These are phyloP conservation scores for Argyrosomus japonicus DNA, from an alignment of 2,113 vertebrate genomes.

Conservation along the genomic window DNA sequence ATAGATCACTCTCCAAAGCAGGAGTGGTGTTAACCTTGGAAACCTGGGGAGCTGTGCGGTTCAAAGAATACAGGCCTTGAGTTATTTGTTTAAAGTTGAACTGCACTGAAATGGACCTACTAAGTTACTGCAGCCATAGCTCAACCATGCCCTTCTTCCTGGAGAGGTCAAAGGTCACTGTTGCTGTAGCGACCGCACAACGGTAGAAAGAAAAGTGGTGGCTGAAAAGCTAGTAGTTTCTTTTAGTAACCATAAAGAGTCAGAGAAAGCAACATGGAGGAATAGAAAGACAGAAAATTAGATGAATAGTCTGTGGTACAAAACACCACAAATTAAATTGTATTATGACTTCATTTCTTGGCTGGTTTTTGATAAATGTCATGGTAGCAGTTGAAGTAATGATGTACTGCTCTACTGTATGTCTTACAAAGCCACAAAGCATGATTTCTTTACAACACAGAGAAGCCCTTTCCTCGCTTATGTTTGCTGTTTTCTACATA, in stretches of 20 bases:
- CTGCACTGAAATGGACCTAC: slow-evolving; percentile 53
- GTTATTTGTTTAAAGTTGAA: slow-evolving; percentile 74
- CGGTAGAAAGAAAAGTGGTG: slow-evolving; percentile 11
- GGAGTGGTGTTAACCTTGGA: slow-evolving; percentile 63
- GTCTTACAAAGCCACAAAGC: slow-evolving; percentile 53
- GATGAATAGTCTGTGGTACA: slow-evolving; percentile 26
- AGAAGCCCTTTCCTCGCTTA: neutral
- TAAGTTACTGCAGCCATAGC: slow-evolving; percentile 59
- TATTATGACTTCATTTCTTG: slow-evolving; percentile 40
- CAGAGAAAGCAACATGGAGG: neutral
- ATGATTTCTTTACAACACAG: slow-evolving; percentile 16
- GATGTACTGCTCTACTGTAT: slow-evolving; percentile 29
- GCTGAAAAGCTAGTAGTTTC: slow-evolving; percentile 10
- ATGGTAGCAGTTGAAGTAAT: slow-evolving; percentile 25
- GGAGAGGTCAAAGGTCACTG: slow-evolving; percentile 63
- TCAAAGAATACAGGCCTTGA: slow-evolving; percentile 67
- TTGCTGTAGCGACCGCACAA: slow-evolving; percentile 40
- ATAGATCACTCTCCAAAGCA: slow-evolving; percentile 67
- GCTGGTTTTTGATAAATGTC: slow-evolving; percentile 50
- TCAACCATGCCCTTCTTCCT: slow-evolving; percentile 58
- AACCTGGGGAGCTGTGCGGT: slow-evolving; percentile 54
- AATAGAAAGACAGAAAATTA: neutral
- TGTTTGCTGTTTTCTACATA: slow-evolving; percentile 41
- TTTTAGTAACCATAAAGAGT: neutral
- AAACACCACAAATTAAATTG: slow-evolving; percentile 42